Base-by-base conservation (phyloP, 2,113 vertebrate species). In the Corythaixoides concolor region DNA sequence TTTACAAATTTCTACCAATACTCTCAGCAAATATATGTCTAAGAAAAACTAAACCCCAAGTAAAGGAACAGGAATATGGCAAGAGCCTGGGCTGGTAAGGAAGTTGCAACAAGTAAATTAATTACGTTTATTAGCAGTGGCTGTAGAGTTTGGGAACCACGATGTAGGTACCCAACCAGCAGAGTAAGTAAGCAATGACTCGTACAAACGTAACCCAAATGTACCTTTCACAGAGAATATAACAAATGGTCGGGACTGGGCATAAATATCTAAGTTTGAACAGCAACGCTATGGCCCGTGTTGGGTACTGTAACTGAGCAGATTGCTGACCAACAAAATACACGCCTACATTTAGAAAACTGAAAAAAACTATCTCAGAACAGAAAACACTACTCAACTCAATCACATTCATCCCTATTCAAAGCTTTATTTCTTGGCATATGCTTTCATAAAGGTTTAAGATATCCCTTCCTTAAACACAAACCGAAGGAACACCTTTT, bases 101-200 rank as follows among this genome's bases (percentile, higher is more conserved):
- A 89, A 84, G 12, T 1, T 32, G n/a, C 43, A 67, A 22, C 50
- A 58, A 90, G 32, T 28, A 67, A 70, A 70, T 89, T 43, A 62
- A 83, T 60, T 49, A 27, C 27, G 53, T 56, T 86, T 52, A 24
- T 68, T 60, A 86, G 26, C 56, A 86, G 26, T 26, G 76, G 8
- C 26, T 35, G 28, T 37, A 33, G 13, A 33, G 23, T 7, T 14
- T 43, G 26, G n/a, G 16, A 93, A 37, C 20, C 41, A 32, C 2
- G 2, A 43, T 3, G 72, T 9, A 27, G 2, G 27, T 1, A 41
- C 11, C 11, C 6, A 23, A 9, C 11, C 20, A 49, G 13, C 28
- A 28, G 24, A 82, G 22, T 32, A 32, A 56, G 15, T 11, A 45
- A 12, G 30, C 41, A 62, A 9, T 21, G 60, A 50, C 39, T 72